A percentile compares a stretch with the other conserved stretches of the same genome.
Evolutionary conservation across 53 echinoderm and acorn worm genomes (phyloP).

Genomic region (Echinometra lucunter): DNA sequence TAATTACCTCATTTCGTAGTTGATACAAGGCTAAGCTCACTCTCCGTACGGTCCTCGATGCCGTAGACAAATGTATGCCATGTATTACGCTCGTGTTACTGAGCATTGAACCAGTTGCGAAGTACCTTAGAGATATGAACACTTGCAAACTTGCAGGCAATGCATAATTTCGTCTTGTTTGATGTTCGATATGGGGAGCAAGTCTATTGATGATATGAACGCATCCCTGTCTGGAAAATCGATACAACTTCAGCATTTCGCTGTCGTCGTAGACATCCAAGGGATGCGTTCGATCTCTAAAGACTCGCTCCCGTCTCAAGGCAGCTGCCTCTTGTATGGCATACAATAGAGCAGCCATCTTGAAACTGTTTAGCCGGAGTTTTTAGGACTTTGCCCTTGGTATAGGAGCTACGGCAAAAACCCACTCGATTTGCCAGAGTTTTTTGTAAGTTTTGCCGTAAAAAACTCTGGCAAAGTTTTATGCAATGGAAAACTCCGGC

Average conservation of each 20-base stretch:
- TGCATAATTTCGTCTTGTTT: background rate
- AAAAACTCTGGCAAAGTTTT: too few species aligned
- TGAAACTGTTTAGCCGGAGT: too few species aligned
- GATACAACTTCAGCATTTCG: background rate
- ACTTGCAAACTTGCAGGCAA: background rate
- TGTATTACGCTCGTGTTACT: background rate
- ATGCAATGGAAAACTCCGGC: too few species aligned
- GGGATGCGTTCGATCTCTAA: background rate
- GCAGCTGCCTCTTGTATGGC: too few species aligned
- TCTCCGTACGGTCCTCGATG: background rate
- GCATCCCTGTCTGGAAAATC: background rate
- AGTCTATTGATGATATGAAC: background rate
- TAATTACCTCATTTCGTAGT: too few species aligned
- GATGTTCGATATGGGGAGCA: background rate
- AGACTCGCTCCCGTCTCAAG: background rate
- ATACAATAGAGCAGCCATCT: too few species aligned
- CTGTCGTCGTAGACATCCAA: background rate
- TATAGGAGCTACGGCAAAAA: too few species aligned
- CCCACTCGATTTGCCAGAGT: too few species aligned
- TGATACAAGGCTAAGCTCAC: too few species aligned
- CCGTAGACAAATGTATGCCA: background rate
- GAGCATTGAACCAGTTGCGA: background rate
- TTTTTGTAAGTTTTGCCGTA: too few species aligned
- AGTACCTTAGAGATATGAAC: background rate
- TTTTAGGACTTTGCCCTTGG: too few species aligned